phyloP scores from a whole-genome alignment of 2,888 invertebrate species.

The Biston betularia region DNA sequence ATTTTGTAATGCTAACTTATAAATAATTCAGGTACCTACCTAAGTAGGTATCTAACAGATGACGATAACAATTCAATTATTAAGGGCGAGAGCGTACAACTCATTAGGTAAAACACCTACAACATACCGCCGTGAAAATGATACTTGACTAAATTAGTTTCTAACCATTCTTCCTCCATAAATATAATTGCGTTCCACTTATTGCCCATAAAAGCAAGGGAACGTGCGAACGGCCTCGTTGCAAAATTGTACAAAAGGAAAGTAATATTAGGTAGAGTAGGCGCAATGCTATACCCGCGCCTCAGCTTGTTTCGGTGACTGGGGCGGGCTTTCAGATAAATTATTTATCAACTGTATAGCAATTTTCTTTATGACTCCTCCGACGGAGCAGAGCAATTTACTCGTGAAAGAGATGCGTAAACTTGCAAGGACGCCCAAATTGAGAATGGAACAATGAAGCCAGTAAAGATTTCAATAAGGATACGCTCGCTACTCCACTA shows the following conservation, averaged over 20 bases:
- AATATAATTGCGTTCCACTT: conserved; percentile 86
- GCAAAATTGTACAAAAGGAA: conserved; percentile 86
- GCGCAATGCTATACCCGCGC: conserved; percentile 71
- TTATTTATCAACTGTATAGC: conserved; percentile 87
- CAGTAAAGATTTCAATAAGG: conserved; percentile 78
- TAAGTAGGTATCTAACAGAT: not conserved
- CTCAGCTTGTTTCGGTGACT: conserved; percentile 80
- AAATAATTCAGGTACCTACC: conserved; percentile 5
- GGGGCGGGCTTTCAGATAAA: conserved; percentile 85
- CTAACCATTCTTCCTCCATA: conserved; percentile 82
- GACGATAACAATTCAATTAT: conserved; percentile 21
- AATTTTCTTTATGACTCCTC: conserved; percentile 87
- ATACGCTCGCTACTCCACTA: conserved; percentile 51
- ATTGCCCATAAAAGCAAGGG: conserved; percentile 85
- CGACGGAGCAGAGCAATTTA: conserved; percentile 85
- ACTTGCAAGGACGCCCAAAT: conserved; percentile 83
- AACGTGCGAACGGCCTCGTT: conserved; percentile 85
- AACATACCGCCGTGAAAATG: conserved; percentile 57
- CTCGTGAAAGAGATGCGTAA: conserved; percentile 85
- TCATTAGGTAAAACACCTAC: conserved; percentile 33
- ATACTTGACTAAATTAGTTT: conserved; percentile 82
- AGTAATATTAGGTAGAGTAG: conserved; percentile 84
- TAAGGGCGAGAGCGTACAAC: conserved; percentile 21
- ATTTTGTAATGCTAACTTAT: not conserved
- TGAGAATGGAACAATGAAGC: conserved; percentile 78